These are phyloP conservation scores for Cephus pygmeus DNA, from an alignment of 2,888 invertebrate species.

Conservation along the genomic window DNA sequence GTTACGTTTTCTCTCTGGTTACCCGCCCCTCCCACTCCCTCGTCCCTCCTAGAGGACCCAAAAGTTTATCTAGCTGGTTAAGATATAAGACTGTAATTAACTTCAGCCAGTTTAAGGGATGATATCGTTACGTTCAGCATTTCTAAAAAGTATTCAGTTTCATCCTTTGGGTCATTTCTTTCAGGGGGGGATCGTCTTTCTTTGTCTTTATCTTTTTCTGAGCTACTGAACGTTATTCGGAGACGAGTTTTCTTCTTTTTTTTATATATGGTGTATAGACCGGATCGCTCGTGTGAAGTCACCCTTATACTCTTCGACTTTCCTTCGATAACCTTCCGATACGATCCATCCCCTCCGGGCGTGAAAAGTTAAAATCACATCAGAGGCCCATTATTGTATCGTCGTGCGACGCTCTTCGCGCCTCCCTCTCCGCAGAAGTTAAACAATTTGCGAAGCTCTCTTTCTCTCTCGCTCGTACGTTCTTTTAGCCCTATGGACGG, in stretches of 20 bases:
- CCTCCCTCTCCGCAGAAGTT: constrained; percentile 41
- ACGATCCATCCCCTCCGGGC: constrained; percentile 36
- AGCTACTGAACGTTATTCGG: neutral
- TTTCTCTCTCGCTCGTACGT: neutral
- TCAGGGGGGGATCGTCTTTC: neutral
- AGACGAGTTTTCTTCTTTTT: constrained; percentile 25
- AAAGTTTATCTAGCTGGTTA: neutral
- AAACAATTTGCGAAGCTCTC: constrained; percentile 47
- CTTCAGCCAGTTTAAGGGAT: neutral
- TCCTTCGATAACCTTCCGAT: constrained; percentile 37
- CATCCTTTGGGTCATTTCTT: neutral
- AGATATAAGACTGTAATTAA: neutral
- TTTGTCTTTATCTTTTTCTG: neutral
- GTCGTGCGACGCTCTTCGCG: constrained; percentile 25
- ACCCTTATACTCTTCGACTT: constrained; percentile 25
- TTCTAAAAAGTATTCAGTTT: neutral
- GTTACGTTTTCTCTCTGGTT: neutral
- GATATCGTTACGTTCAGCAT: neutral
- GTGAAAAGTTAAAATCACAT: constrained; percentile 56
- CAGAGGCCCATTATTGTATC: constrained; percentile 53
- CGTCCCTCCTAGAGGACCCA: neutral
- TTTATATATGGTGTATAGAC: constrained; percentile 1
- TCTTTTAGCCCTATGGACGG: neutral
- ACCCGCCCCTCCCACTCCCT: too few species aligned
- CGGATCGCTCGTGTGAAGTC: constrained; percentile 14